Base-by-base conservation (phyloP, 2,888 invertebrate species). In the Erynnis tages region DNA sequence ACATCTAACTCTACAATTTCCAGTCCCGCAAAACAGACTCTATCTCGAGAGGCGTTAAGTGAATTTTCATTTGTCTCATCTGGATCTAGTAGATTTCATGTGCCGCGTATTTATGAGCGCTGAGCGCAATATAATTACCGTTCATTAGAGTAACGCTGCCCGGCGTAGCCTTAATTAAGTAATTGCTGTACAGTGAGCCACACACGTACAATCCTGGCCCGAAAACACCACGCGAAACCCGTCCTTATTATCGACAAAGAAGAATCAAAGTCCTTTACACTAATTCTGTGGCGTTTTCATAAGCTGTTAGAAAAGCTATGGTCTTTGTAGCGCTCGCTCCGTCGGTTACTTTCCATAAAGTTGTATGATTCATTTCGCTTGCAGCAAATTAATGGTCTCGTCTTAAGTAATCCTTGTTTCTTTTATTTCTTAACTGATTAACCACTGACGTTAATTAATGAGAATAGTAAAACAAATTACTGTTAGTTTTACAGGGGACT, bases 111-210 rank as follows among this genome's bases (percentile, higher is more conserved):
- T 62, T 62, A 61, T 56, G 61, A 59, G 55, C 61, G 59, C 58
- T 54, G 53, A 54, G 72, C 79, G 79, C 83, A 84, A 82, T 82
- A 74, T 81, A 81, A 84, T 84, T 84, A 84, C 67, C 45, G 65
- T 75, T 76, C 74, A 82, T 83, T 77, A 82, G 70, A 65, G 69
- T 66, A 71, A 62, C 62, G 62, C 63, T 61, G 69, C 61, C 65
- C 67, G 64, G 69, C 65, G 68, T 66, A 72, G 66, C 70, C 70
- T 76, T 82, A 84, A 84, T 82, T 73, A 75, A 76, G 72, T 82
- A 81, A 82, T 82, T 81, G 79, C 69, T 69, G 65, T 59, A 65
- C 58, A 52, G 50, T 43, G 44, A 52, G 29, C 50, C 50, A 52
- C 55, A 41, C 27, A 55, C 21, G 35, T 55, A 44, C 44, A 37